Percentiles rank a stretch among this genome's conserved stretches.
phyloP scores from a whole-genome alignment of 2,888 invertebrate species.

The Drosophila borealis region DNA sequence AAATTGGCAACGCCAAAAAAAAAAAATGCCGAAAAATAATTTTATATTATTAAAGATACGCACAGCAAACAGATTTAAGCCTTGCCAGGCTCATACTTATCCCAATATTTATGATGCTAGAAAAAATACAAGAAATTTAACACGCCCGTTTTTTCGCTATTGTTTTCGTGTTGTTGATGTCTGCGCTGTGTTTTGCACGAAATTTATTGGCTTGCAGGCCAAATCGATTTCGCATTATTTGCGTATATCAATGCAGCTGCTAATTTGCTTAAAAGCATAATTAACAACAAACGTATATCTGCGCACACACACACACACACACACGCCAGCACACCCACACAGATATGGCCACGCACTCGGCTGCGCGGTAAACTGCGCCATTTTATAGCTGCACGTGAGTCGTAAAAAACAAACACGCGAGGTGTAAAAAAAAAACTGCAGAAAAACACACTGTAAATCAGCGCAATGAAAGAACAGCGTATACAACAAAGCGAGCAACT shows the following conservation, averaged over 20 bases:
- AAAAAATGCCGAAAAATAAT: conserved; percentile 27
- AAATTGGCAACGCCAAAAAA: conserved; percentile 60
- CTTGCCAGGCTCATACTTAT: conserved; percentile 3
- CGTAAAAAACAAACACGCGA: conserved; percentile 62
- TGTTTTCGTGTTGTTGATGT: conserved; percentile 32
- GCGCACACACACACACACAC: conserved; percentile 7
- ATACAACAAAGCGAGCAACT: conserved; percentile 36
- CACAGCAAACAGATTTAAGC: conserved; percentile 20
- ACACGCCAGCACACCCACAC: background rate
- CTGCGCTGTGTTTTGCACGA: conserved; percentile 29
- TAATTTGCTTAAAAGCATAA: conserved; percentile 80
- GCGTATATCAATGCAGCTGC: conserved; percentile 62
- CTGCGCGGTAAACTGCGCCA: conserved; percentile 21
- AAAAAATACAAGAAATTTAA: conserved; percentile 12
- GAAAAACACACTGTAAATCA: conserved; percentile 65
- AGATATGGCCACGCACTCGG: background rate
- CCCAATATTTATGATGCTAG: conserved; percentile 4
- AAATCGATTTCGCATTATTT: conserved; percentile 71
- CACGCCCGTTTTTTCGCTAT: conserved; percentile 13
- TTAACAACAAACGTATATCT: conserved; percentile 57
- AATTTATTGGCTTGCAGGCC: conserved; percentile 63
- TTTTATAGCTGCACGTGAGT: conserved; percentile 69
- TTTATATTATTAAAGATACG: conserved; percentile 46
- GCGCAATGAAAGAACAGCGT: conserved; percentile 49
- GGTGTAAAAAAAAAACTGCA: conserved; percentile 55